Percentiles rank a stretch among this genome's conserved stretches.
phyloP scores from a whole-genome alignment of 2,888 invertebrate species.

The Eilema depressum region DNA sequence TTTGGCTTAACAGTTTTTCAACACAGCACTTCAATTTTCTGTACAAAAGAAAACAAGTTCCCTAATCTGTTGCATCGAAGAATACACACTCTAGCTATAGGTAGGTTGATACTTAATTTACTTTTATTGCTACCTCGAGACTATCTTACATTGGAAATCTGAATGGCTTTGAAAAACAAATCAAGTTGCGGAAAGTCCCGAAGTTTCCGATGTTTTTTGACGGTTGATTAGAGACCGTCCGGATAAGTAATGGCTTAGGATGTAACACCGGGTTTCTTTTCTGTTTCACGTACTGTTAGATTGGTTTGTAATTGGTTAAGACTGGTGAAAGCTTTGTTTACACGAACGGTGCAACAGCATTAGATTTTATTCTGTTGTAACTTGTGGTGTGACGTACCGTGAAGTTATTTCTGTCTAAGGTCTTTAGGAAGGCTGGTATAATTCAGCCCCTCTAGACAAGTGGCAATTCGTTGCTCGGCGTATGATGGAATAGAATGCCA shows the following conservation, averaged over 20 bases:
- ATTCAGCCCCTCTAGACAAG: too few species aligned
- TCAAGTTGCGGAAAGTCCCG: constrained; percentile 1
- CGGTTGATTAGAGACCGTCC: constrained; percentile 23
- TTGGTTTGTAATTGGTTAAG: constrained; percentile 7
- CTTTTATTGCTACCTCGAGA: not conserved
- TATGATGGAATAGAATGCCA: too few species aligned
- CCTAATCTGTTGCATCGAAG: not conserved
- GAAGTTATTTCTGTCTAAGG: too few species aligned
- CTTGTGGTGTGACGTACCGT: not conserved
- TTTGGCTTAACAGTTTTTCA: not conserved
- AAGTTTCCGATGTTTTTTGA: constrained; percentile 16
- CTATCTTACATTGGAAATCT: constrained; percentile 10
- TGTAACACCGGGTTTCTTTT: constrained; percentile 13
- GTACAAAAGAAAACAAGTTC: not conserved
- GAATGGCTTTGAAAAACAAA: constrained; percentile 19
- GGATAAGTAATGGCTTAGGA: constrained; percentile 23
- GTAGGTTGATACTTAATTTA: not conserved
- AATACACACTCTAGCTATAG: not conserved
- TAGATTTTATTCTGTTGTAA: not conserved
- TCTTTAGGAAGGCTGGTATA: too few species aligned
- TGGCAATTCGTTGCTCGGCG: too few species aligned
- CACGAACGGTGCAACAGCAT: not conserved
- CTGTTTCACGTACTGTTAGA: constrained; percentile 19
- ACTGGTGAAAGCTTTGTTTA: constrained; percentile 1
- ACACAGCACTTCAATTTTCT: not conserved